Evolutionary conservation across 2,888 invertebrate species (phyloP).

Genomic region (Caenorhabditis sulstoni): DNA sequence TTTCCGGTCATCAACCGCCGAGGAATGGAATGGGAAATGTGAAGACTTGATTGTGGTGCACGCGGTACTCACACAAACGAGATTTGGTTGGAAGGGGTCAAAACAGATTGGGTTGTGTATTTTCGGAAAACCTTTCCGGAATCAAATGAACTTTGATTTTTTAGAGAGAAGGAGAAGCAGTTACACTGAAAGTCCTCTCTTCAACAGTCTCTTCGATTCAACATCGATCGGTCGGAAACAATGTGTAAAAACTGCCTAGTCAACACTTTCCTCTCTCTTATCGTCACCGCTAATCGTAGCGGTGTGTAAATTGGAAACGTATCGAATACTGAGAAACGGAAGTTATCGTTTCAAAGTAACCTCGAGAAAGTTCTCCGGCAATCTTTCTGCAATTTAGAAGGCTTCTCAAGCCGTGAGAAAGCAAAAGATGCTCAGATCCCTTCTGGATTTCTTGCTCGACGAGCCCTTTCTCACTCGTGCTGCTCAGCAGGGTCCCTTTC

Average conservation of each 20-base stretch:
- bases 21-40: not conserved
- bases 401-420: not conserved
- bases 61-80: not conserved
- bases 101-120: not conserved
- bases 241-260: constrained; percentile 9
- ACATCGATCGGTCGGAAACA: not conserved
- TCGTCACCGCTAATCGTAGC: not conserved
- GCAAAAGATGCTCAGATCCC: not conserved
- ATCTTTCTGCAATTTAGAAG: not conserved
- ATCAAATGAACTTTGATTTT: not conserved
- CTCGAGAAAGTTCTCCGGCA: not conserved
- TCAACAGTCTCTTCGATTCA: too few relatives aligned
- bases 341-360: not conserved
- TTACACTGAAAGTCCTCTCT: not conserved
- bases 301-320: not conserved
- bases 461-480: not conserved
- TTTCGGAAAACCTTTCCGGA: not conserved
- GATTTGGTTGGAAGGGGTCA: not conserved
- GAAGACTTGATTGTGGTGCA: not conserved
- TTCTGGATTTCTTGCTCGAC: not conserved
- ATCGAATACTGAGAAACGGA: not conserved
- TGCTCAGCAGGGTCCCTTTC: not conserved
- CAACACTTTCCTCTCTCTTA: not conserved
- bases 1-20: constrained; percentile 4
- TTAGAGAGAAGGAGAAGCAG: too few relatives aligned